Conservation (phyloP, 35 echinoderm and acorn worm species). For the Ptychodera flava region DNA sequence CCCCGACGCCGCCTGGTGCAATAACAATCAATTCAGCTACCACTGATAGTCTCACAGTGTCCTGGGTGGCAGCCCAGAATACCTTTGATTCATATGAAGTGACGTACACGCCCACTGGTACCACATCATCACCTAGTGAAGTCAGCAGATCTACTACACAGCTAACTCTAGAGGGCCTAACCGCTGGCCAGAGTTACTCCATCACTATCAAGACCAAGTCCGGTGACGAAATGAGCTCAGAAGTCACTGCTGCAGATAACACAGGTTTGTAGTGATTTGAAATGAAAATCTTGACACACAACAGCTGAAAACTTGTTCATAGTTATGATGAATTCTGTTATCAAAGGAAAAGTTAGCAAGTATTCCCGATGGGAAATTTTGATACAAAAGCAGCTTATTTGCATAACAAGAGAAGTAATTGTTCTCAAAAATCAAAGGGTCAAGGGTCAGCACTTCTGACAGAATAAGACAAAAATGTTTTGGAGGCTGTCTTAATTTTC, state of each 20-base stretch:
- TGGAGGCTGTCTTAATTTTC: too few relatives aligned
- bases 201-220: background rate
- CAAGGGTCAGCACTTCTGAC: too few relatives aligned
- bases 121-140: background rate
- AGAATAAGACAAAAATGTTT: too few relatives aligned
- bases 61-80: background rate
- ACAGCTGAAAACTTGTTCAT: too few relatives aligned
- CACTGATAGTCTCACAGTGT: background rate
- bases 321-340: too few relatives aligned
- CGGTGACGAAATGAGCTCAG: background rate
- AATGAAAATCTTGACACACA: too few relatives aligned
- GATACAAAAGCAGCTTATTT: too few relatives aligned
- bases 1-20: background rate
- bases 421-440: too few relatives aligned
- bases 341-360: too few relatives aligned
- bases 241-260: background rate
- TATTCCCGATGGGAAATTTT: too few relatives aligned
- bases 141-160: background rate
- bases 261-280: too few relatives aligned
- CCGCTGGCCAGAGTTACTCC: background rate
- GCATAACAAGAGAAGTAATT: too few relatives aligned
- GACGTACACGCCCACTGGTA: background rate
- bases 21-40: background rate
- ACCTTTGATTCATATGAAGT: background rate
- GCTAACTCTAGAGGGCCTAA: background rate